Evolutionary conservation across 2,113 vertebrate species (phyloP), one percentile per base, ranked within the genome.

Genomic region (Ammodytes marinus): DNA sequence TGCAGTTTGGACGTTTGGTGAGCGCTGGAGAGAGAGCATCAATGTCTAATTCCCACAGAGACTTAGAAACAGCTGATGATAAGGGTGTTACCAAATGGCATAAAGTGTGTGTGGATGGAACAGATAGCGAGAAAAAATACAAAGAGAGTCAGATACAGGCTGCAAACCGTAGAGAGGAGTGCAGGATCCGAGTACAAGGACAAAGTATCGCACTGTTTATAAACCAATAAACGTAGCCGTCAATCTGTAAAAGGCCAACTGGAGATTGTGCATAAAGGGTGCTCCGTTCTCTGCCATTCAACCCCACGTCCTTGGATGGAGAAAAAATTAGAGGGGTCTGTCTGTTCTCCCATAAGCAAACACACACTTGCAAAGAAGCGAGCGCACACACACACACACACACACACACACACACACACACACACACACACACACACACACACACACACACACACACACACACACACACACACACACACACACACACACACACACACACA

Each of bases 31-130:
- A 43, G 35, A 79, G 50, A 79, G 55, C 69, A 59, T 9, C 69
- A 15, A 39, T 66, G 66, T 81, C 35, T 46, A 77, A 60, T 59
- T 81, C 79, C 50, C 54, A 60, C 14, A 2, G n/a, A 57, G 57
- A 66, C 81, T 85, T 88, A 70, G 74, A 82, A 85, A 58, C 50
- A 82, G 79, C 65, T 66, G 46, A 70, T 39, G 15, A 60, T 47
- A 45, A 58, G 42, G 19, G 63, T 64, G 74, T 39, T 59, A 13
- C 67, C n/a, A 60, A 81, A 79, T 1, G 66, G 47, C 55, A n/a
- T 8, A 63, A 74, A 59, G 35, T 14, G 58, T 14, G 58, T 1
- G 19, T 13, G 46, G 19, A 67, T 40, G n/a, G n/a, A 19, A 14
- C 4, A 45, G 9, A 49, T 14, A 65, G 55, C 2, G 4, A 77